phyloP scores from a whole-genome alignment of 2,797 vertebrate genomes.

The Sandelia bainsii region DNA sequence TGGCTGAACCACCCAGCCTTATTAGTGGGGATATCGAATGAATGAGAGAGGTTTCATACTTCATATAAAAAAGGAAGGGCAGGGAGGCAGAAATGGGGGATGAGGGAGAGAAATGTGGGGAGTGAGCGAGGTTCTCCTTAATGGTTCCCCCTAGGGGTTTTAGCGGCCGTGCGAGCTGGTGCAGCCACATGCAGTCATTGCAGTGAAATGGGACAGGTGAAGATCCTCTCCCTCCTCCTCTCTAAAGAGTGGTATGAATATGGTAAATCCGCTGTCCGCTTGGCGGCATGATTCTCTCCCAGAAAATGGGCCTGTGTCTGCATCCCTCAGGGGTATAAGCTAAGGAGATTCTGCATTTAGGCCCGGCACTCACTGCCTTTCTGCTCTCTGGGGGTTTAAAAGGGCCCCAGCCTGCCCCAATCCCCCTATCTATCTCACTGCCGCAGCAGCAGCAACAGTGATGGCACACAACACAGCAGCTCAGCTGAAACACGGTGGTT shows the following conservation, averaged over 20 bases:
- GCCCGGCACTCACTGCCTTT: constrained; percentile 72
- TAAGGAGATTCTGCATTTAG: constrained; percentile 82
- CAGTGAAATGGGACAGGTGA: constrained; percentile 79
- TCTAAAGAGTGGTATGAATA: constrained; percentile 82
- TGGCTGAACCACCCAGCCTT: constrained; percentile 72
- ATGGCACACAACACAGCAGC: constrained; percentile 60
- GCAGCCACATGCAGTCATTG: constrained; percentile 68
- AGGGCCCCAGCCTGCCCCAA: constrained; percentile 57
- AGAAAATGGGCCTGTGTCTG: constrained; percentile 77
- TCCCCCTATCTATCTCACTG: constrained; percentile 68
- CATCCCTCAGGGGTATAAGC: constrained; percentile 75
- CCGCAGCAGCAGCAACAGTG: constrained; percentile 48
- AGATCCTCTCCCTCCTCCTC: constrained; percentile 60
- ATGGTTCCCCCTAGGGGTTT: constrained; percentile 79
- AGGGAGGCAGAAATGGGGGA: constrained; percentile 40
- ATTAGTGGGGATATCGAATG: constrained; percentile 73
- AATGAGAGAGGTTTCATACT: constrained; percentile 72
- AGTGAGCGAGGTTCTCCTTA: constrained; percentile 76
- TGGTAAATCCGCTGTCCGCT: constrained; percentile 83
- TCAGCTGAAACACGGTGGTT: constrained; percentile 70
- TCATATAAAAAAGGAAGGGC: constrained; percentile 58
- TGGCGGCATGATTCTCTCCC: constrained; percentile 81
- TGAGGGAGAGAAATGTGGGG: constrained; percentile 61
- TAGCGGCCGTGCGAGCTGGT: constrained; percentile 56
- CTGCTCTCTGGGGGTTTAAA: constrained; percentile 74